phyloP scores from a whole-genome alignment of 1,140 invertebrate genomes.

The Ditylenchus dipsaci region DNA sequence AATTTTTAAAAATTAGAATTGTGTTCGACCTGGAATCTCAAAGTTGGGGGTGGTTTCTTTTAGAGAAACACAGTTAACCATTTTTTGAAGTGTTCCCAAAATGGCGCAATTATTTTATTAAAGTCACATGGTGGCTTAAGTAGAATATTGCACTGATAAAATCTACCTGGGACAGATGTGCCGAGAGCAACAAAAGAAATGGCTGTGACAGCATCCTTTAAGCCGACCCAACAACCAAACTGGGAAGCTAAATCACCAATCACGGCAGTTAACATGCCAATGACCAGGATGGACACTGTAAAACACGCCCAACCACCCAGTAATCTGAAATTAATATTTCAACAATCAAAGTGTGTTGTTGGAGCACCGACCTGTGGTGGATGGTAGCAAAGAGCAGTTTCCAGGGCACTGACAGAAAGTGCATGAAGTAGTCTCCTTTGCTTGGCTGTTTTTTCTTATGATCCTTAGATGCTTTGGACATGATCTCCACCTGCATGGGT shows the following conservation, averaged over 20 bases:
- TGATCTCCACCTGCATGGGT: constrained; percentile 49
- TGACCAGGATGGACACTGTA: constrained; percentile 50
- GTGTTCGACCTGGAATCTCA: too few relatives aligned
- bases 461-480: constrained; percentile 52
- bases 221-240: constrained; percentile 58
- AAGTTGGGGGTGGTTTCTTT: too few relatives aligned
- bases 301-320: constrained; percentile 58
- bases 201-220: constrained; percentile 57
- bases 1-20: too few relatives aligned
- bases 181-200: constrained; percentile 70
- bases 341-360: background rate
- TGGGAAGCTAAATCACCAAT: constrained; percentile 58
- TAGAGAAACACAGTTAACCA: too few relatives aligned
- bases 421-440: constrained; percentile 84
- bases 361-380: constrained; percentile 78
- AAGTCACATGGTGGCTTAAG: too few relatives aligned
- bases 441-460: constrained; percentile 66
- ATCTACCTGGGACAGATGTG: constrained; percentile 67
- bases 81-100: too few relatives aligned
- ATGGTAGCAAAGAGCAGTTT: constrained; percentile 94
- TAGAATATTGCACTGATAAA: too few relatives aligned
- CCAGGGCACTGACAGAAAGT: constrained; percentile 93
- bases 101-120: too few relatives aligned
- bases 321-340: constrained; percentile 39
- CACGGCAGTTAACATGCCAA: constrained; percentile 53